Evolutionary conservation across 2,888 invertebrate species (phyloP).

Genomic region (Pollenia griseotomentosa): DNA sequence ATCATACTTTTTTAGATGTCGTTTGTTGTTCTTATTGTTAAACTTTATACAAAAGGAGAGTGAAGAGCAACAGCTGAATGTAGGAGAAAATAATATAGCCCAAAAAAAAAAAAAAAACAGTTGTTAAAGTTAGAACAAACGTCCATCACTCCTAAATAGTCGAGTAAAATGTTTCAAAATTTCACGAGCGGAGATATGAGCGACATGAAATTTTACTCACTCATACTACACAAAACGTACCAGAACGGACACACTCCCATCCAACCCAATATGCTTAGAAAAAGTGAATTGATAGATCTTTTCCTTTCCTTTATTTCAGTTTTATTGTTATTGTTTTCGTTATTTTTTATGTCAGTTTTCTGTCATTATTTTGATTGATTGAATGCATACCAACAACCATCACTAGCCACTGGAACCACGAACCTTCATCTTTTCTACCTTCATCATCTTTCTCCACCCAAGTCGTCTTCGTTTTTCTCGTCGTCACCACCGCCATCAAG

Average conservation of each 20-base stretch:
- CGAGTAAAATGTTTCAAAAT: constrained; percentile 11
- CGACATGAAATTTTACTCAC: constrained; percentile 36
- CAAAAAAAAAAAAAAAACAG: constrained; percentile 59
- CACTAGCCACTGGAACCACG: constrained; percentile 58
- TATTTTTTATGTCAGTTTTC: constrained; percentile 73
- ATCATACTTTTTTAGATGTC: constrained; percentile 43
- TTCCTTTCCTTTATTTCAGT: constrained; percentile 36
- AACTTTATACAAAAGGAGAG: constrained; percentile 35
- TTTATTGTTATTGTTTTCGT: constrained; percentile 59
- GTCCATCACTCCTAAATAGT: constrained; percentile 63
- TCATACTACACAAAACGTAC: not conserved
- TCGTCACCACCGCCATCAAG: not conserved
- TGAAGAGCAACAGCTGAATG: constrained; percentile 47
- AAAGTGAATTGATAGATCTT: constrained; percentile 53
- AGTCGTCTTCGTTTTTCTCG: constrained; percentile 9
- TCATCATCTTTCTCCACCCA: constrained; percentile 46
- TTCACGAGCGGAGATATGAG: constrained; percentile 26
- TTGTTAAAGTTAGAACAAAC: constrained; percentile 66
- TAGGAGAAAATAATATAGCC: constrained; percentile 17
- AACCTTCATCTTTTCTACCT: constrained; percentile 44
- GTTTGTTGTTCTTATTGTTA: constrained; percentile 36
- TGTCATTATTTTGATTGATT: constrained; percentile 77
- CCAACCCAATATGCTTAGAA: constrained; percentile 1
- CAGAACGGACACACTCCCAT: constrained; percentile 3
- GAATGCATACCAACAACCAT: constrained; percentile 71